These are phyloP conservation scores for Erpetoichthys calabaricus DNA, from an alignment of 2,797 vertebrate species.

Conservation along the genomic window DNA sequence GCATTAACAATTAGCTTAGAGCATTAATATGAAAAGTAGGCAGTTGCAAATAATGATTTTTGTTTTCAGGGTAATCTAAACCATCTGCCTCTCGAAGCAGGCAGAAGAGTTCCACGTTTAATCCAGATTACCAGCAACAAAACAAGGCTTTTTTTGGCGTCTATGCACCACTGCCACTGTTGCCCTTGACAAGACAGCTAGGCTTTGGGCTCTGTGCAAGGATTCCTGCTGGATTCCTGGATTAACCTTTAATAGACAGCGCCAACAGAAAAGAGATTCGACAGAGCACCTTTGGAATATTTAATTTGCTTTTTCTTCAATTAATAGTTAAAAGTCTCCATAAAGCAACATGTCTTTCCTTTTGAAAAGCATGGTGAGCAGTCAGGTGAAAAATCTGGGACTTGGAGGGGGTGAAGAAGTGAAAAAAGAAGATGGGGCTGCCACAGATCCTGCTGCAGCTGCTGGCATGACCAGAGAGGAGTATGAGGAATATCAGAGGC, in stretches of 20 bases:
- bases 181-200: constrained; percentile 60
- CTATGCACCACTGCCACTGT: constrained; percentile 45
- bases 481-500: constrained; percentile 93
- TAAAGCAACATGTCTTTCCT: constrained; percentile 70
- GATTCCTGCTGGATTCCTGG: constrained; percentile 32
- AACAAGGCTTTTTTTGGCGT: constrained; percentile 44
- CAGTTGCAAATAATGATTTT: constrained; percentile 36
- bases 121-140: constrained; percentile 85
- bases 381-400: constrained; percentile 82
- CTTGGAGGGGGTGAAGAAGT: constrained; percentile 81
- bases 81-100: constrained; percentile 77
- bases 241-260: constrained; percentile 18
- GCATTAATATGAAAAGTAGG: constrained; percentile 44
- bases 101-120: constrained; percentile 63
- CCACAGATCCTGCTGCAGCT: constrained; percentile 74
- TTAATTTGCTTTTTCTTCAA: not conserved
- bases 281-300: constrained; percentile 9
- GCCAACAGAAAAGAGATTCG: constrained; percentile 20
- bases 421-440: constrained; percentile 61
- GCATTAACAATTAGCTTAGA: constrained; percentile 38
- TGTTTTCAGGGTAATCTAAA: constrained; percentile 43
- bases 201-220: constrained; percentile 44
- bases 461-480: constrained; percentile 92
- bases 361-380: constrained; percentile 87
- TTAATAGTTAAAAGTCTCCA: constrained; percentile 5